Evolutionary conservation across 1,140 invertebrate genomes (phyloP), one percentile per base, ranked within the genome.

Genomic region (Drosophila ironensis): DNA sequence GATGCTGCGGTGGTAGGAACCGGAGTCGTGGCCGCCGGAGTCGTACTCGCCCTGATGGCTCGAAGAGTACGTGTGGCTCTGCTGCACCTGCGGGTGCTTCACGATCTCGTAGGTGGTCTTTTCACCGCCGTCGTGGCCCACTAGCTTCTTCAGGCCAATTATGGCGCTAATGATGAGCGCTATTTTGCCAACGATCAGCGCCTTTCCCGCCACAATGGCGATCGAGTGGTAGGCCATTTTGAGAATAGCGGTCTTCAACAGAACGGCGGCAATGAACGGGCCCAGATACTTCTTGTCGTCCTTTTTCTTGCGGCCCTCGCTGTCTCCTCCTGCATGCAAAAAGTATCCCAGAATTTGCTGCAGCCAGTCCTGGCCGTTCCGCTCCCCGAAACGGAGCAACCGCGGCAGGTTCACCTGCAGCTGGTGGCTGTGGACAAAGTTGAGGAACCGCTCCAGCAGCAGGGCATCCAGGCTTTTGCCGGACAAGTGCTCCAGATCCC

Each of bases 91-190:
- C n/a, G 95, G 95, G 90, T 95, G 94, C 88, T 96, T 96, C 11
- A 96, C 93, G 81, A 96, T 95, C 90, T 96, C 95, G 74, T 95
- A 95, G 8, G 95, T 95, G 2, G 95, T 96, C 88, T 95, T 96
- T 78, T 95, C 95, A 41, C 93, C 92, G 11, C 92, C 91, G 53
- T 92, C 92, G 27, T 91, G 90, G 3, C 92, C 91, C 0, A 94
- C 92, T 14, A 95, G 90, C 80, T 95, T 95, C 91, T 95, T 96
- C 33, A 96, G 90, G 0, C 94, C 95, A 33, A 96, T 92, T 28
- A 95, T 94, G 6, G 93, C 93, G 25, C 94, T 94, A 11, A 96
- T 90, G 1, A 95, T 91, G 2, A 96, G 88, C 8, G 95, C 95
- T 72, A 96, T 93, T 63, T 90, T 90, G 22, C 89, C 89, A 35